phyloP scores from a whole-genome alignment of 2,113 vertebrate genomes.

The Grammomys surdaster region DNA sequence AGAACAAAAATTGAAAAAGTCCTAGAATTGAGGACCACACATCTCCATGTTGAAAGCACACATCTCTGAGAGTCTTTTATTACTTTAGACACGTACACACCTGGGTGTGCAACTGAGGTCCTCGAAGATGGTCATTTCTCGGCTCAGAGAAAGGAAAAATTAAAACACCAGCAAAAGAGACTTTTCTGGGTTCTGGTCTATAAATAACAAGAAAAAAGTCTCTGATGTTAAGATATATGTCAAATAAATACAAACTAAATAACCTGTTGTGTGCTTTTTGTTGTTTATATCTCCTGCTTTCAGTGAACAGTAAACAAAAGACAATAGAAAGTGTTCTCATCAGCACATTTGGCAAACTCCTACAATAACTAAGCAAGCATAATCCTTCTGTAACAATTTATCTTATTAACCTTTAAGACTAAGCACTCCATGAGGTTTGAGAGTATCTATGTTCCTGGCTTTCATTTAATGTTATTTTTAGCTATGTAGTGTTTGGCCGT shows the following conservation, averaged over 20 bases:
- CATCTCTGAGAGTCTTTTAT: not conserved
- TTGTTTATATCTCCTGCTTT: not conserved
- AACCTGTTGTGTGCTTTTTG: not conserved
- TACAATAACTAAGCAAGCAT: not conserved
- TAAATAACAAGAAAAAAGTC: slow-evolving; percentile 20
- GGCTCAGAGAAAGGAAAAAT: slow-evolving; percentile 2
- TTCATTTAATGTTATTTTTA: slow-evolving; percentile 18
- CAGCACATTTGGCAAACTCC: not conserved
- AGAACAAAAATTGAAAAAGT: not conserved
- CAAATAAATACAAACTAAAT: slow-evolving; percentile 38
- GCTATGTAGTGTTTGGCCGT: slow-evolving; percentile 16
- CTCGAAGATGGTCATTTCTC: not conserved
- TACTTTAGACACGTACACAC: not conserved
- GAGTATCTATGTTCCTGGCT: slow-evolving; percentile 26
- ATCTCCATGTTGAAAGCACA: not conserved
- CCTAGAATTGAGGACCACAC: not conserved
- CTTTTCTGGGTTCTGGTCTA: not conserved
- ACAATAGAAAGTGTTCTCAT: not conserved
- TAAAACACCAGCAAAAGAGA: not conserved
- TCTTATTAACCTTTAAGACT: slow-evolving; percentile 26
- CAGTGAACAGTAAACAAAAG: slow-evolving; percentile 22
- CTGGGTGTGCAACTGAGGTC: not conserved
- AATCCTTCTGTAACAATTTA: slow-evolving; percentile 29
- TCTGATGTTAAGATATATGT: not conserved
- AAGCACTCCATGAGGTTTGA: not conserved